phyloP scores from a whole-genome alignment of 2,888 invertebrate genomes.

The Ecdyonurus torrentis region DNA sequence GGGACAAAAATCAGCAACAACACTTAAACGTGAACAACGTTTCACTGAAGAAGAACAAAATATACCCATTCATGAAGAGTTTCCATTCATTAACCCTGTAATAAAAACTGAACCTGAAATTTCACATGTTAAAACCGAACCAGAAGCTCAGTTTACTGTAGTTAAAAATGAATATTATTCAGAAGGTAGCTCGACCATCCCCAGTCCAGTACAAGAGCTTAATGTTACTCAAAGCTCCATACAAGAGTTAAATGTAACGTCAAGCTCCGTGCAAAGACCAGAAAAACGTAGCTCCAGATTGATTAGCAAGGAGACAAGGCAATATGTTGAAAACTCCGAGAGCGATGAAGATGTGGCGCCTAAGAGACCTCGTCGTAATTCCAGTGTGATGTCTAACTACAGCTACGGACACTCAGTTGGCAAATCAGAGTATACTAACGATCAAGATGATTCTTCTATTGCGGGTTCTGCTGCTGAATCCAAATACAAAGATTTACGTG shows the following conservation, averaged over 20 bases:
- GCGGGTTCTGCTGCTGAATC: not conserved
- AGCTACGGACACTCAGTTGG: no score
- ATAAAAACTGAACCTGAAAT: not conserved
- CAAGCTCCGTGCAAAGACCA: no score
- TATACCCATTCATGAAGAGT: not conserved
- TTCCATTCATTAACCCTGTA: not conserved
- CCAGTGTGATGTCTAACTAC: no score
- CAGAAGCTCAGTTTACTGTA: not conserved
- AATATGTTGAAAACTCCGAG: no score
- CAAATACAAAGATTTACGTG: not conserved
- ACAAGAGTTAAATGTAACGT: no score
- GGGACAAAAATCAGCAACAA: not conserved
- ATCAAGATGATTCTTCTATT: not conserved
- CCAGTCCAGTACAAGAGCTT: no score
- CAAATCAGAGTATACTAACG: no score
- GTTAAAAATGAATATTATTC: not conserved
- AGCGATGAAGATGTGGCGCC: no score
- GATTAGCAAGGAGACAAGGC: no score
- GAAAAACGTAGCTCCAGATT: no score
- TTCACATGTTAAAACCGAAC: not conserved
- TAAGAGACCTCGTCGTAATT: no score
- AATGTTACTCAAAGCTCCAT: no score
- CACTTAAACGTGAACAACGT: not conserved
- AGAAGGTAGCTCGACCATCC: not conserved
- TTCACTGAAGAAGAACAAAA: not conserved